phyloP scores from a whole-genome alignment of 2,888 invertebrate genomes.

The Epistrophe eligans region DNA sequence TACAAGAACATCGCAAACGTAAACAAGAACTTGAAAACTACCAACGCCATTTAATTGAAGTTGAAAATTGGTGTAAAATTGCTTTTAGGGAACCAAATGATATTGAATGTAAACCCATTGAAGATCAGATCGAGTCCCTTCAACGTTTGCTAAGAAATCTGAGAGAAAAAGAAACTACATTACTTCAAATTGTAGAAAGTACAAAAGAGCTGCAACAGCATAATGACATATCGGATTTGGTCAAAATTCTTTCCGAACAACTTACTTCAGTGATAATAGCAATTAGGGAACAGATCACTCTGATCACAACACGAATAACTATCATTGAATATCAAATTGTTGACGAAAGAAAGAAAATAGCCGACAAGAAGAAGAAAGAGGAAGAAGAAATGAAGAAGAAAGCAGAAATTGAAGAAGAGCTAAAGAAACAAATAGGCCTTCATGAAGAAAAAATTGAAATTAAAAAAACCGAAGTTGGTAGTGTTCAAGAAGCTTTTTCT shows the following conservation, averaged over 20 bases:
- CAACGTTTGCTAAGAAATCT: constrained; percentile 85
- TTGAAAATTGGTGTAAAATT: constrained; percentile 85
- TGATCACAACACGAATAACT: constrained; percentile 87
- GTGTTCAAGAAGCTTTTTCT: background rate
- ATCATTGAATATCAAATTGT: constrained; percentile 83
- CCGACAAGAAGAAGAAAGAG: constrained; percentile 79
- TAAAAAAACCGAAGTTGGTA: background rate
- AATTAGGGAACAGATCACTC: constrained; percentile 87
- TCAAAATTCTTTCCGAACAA: constrained; percentile 85
- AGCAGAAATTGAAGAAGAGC: constrained; percentile 77
- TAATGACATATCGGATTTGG: constrained; percentile 84
- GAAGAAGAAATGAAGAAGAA: constrained; percentile 79
- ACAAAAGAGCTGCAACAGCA: constrained; percentile 85
- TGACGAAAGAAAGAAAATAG: constrained; percentile 79
- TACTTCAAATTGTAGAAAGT: constrained; percentile 84
- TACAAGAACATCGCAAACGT: constrained; percentile 85
- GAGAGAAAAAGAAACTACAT: constrained; percentile 84
- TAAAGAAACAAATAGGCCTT: background rate
- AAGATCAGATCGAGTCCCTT: constrained; percentile 85
- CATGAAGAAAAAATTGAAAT: background rate
- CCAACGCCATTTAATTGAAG: constrained; percentile 85
- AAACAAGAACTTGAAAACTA: constrained; percentile 85
- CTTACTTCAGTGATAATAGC: constrained; percentile 85
- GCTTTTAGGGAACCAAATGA: constrained; percentile 81
- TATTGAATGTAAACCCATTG: constrained; percentile 84